These are phyloP conservation scores for Zosterops hypoxanthus DNA, from an alignment of 2,113 vertebrate species.

Conservation along the genomic window DNA sequence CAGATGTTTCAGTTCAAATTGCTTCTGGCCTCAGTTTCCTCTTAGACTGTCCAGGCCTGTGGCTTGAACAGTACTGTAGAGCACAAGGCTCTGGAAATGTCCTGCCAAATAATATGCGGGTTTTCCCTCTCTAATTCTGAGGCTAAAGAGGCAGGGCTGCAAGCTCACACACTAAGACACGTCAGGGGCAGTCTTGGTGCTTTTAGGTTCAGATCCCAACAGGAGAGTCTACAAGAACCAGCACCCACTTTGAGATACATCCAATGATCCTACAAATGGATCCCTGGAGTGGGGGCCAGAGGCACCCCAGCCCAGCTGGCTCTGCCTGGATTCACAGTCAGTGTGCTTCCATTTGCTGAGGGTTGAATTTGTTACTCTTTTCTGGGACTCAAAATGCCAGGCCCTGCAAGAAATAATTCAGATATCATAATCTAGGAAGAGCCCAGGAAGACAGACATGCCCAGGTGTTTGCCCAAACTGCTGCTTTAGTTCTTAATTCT, in stretches of 20 bases:
- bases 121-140: background rate
- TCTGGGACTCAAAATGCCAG: background rate
- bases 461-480: background rate
- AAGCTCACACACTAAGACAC: background rate
- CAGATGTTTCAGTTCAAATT: background rate
- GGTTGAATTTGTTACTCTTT: background rate
- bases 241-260: background rate
- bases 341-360: background rate
- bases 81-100: background rate
- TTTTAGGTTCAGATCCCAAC: background rate
- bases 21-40: background rate
- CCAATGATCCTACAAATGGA: background rate
- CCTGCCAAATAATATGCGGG: rapidly evolving
- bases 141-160: background rate
- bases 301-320: background rate
- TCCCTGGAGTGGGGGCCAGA: background rate
- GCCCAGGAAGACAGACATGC: background rate
- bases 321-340: background rate
- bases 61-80: background rate
- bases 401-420: background rate
- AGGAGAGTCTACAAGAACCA: background rate
- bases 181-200: background rate
- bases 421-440: background rate
- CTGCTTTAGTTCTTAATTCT: background rate
- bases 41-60: rapidly evolving